phyloP scores from a whole-genome alignment of 1,140 invertebrate species.

The Nebria ingens region DNA sequence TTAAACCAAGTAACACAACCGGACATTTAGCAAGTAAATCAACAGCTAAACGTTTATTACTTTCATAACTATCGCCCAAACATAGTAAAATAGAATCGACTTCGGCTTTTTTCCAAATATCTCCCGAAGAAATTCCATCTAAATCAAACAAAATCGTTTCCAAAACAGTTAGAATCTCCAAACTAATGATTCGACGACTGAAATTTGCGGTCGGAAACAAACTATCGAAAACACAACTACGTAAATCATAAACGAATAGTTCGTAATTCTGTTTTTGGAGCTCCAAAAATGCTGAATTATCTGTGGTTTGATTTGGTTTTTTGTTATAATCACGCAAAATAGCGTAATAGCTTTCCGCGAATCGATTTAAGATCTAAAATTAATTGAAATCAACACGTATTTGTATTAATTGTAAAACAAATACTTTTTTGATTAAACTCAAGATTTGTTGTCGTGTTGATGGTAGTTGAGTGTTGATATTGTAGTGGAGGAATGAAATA shows the following conservation, averaged over 20 bases:
- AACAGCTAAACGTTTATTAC: conserved; percentile 58
- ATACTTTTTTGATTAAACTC: conserved; percentile 51
- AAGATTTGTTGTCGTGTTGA: conserved; percentile 48
- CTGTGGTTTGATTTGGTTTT: background rate
- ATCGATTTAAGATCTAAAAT: conserved; percentile 16
- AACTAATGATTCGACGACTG: conserved; percentile 48
- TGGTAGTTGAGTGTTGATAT: conserved; percentile 60
- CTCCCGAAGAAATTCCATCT: conserved; percentile 9
- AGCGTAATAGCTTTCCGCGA: conserved; percentile 21
- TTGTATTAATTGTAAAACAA: too few relatives aligned
- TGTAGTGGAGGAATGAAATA: conserved; percentile 53
- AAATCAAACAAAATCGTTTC: conserved; percentile 13
- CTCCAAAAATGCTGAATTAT: conserved; percentile 10
- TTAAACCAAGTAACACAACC: background rate
- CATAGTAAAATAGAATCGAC: conserved; percentile 43
- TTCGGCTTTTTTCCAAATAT: conserved; percentile 26
- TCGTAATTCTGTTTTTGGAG: conserved; percentile 13
- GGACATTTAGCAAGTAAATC: conserved; percentile 39
- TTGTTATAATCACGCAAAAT: conserved; percentile 12
- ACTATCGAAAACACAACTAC: conserved; percentile 33
- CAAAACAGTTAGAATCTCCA: conserved; percentile 37
- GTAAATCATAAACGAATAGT: conserved; percentile 15
- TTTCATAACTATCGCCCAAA: conserved; percentile 68
- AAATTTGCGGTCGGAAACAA: conserved; percentile 62
- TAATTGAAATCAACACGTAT: too few relatives aligned